Base-by-base conservation (phyloP, 2,113 vertebrate species). In the Agapornis roseicollis region DNA sequence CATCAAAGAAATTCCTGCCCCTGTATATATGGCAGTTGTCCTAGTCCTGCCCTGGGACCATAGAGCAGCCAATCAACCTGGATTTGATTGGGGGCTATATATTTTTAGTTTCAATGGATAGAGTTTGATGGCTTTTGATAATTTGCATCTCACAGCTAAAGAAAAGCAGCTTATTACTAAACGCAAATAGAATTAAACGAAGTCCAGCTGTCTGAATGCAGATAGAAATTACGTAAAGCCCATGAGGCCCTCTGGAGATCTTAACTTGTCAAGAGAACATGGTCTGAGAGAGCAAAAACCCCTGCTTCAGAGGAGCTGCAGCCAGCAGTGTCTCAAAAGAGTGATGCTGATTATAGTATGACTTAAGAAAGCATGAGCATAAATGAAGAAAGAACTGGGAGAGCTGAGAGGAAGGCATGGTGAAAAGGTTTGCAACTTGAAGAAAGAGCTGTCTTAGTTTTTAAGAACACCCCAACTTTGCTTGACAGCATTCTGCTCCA, bases 81-180 rank as follows among this genome's bases (percentile, higher is more conserved):
- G 90, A 94, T 96, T 92, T 96, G 82, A 94, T 11, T 74, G 52
- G 88, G 61, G 85, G 91, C 76, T 82, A 85, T 76, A 66, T 88
- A 88, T 90, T 93, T 85, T 93, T 85, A 49, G 55, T 93, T 95
- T 93, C 74, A 84, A 70, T 64, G 88, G 64, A 76, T 24, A 91
- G 77, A 80, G 90, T 96, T 97, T 97, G 94, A 98, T 97, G 93
- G 83, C 55, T 90, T 97, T 96, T 97, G 97, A 98, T 97, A 97
- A 98, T 97, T 96, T 94, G 94, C 93, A 97, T 97, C 81, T 97
- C 97, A 95, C 83, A 97, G 94, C 94, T 90, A 96, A 97, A 94
- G 95, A 97, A 98, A 97, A 97, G 88, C 25, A 85, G 95, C 95
- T 97, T 98, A 97, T 98, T 98, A 98, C 97, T 96, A 97, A 97